A percentile compares a stretch with the other conserved stretches of the same genome.
Evolutionary conservation across 2,113 vertebrate species (phyloP).

Genomic region (Macrotis lagotis): DNA sequence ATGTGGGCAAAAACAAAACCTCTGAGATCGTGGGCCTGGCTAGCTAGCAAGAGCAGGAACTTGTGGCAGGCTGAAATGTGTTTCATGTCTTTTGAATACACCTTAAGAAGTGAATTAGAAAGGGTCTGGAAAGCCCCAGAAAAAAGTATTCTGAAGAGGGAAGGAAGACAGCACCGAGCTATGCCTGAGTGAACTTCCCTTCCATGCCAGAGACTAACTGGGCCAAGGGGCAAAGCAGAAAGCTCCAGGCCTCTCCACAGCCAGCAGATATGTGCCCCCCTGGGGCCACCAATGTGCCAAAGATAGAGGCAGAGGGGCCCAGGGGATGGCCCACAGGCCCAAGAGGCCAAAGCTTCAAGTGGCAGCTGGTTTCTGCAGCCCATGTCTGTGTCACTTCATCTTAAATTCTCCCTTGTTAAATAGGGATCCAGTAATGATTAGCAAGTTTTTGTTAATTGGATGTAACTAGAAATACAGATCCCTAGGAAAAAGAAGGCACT

Average conservation of each 20-base stretch:
- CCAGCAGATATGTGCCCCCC: slow-evolving; percentile 3
- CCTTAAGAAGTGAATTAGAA: slow-evolving; percentile 70
- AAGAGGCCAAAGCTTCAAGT: slow-evolving; percentile 6
- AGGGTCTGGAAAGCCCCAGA: slow-evolving; percentile 22
- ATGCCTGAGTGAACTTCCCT: neutral
- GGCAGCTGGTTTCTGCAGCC: slow-evolving; percentile 19
- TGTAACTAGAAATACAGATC: slow-evolving; percentile 38
- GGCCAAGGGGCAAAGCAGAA: neutral
- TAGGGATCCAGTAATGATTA: slow-evolving; percentile 48
- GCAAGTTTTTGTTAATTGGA: slow-evolving; percentile 62
- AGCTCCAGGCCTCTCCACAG: neutral
- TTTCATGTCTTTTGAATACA: slow-evolving; percentile 40
- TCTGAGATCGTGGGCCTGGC: neutral
- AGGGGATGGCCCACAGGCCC: slow-evolving; percentile 3
- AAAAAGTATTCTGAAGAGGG: slow-evolving; percentile 40
- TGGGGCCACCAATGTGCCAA: neutral
- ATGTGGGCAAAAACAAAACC: slow-evolving; percentile 45
- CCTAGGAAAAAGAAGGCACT: neutral
- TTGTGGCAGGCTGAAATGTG: neutral
- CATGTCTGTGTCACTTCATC: slow-evolving; percentile 26
- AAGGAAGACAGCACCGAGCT: slow-evolving; percentile 38
- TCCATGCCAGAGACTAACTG: neutral
- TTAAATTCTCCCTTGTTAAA: slow-evolving; percentile 51
- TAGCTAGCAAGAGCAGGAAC: neutral
- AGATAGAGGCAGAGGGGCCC: neutral